Conservation (phyloP, 2,113 vertebrate species). For the Caretta caretta region DNA sequence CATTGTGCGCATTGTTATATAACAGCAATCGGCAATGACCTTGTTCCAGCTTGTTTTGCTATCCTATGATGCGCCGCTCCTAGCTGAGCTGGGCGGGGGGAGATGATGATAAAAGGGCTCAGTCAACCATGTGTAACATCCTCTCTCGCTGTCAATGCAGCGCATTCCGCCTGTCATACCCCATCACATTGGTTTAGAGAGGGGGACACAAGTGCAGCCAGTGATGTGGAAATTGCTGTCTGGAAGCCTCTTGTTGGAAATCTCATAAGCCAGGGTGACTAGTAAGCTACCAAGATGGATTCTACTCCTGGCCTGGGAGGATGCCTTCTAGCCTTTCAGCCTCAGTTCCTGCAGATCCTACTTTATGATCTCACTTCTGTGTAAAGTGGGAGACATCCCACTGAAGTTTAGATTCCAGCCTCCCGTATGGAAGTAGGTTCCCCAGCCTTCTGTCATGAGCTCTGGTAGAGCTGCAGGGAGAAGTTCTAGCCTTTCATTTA, state of each 20-base stretch:
- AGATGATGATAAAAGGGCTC: not conserved
- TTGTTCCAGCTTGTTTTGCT: not conserved
- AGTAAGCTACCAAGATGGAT: too few species aligned
- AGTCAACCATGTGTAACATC: not conserved
- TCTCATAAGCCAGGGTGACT: not conserved
- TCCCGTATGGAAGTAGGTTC: not conserved
- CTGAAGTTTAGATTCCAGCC: not conserved
- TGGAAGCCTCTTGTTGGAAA: not conserved
- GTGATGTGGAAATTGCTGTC: rapidly evolving
- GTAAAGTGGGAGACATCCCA: not conserved
- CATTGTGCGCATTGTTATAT: not conserved
- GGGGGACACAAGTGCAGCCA: rapidly evolving
- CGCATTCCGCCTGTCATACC: not conserved
- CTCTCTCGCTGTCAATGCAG: not conserved
- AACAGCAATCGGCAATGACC: not conserved
- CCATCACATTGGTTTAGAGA: too few species aligned
- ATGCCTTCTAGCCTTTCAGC: rapidly evolving
- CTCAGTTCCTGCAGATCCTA: not conserved
- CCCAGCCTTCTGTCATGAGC: not conserved
- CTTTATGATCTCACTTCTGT: not conserved
- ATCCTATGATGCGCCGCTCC: not conserved
- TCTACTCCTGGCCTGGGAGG: not conserved
- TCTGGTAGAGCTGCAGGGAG: not conserved
- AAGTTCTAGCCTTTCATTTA: not conserved
- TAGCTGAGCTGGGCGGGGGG: not conserved